Evolutionary conservation across 2,113 vertebrate species (phyloP), one percentile per base, ranked within the genome.

Genomic region (Rhineura floridana): DNA sequence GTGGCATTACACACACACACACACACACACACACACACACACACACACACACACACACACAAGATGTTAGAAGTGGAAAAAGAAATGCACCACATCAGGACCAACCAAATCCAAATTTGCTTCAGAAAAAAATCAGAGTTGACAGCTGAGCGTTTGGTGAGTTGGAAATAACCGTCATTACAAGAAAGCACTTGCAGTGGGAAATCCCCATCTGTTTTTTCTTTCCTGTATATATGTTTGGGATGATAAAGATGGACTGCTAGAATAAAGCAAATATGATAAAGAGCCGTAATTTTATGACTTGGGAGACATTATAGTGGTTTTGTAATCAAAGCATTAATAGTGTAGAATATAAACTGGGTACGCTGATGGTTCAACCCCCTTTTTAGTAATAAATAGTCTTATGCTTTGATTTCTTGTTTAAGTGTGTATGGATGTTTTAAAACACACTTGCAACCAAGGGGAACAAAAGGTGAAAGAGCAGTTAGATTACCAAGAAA

Each of bases 151-250:
- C 75, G 84, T 93, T 95, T 91, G 95, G 62, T 90, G 94, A 90
- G 92, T 93, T 96, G 93, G 90, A 92, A 94, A 91, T 88, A 95
- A 81, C 59, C 84, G 42, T 63, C 90, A 85, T 84, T 73, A 87
- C 84, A 75, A 80, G 87, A 92, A 91, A 92, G 92, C 81, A 79
- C 50, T 84, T 87, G 90, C 86, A 55, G 69, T 83, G 81, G 92
- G 91, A 94, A 94, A 88, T 76, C 90, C 78, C 88, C 48, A 44
- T 94, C 92, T 89, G 95, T 85, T 90, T 75, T 79, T 67, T 92
- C 59, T 50, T 92, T 94, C 86, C 85, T 88, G 55, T 63, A 70
- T 93, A 82, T 79, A 46, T 36, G 42, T 78, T 9, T 63, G 67
- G 63, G 1, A 15, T 90, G 67, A 91, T 87, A 86, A 1, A 17